These are phyloP conservation scores for Petrophora chlorosata DNA, from an alignment of 2,888 invertebrate genomes.

Conservation along the genomic window DNA sequence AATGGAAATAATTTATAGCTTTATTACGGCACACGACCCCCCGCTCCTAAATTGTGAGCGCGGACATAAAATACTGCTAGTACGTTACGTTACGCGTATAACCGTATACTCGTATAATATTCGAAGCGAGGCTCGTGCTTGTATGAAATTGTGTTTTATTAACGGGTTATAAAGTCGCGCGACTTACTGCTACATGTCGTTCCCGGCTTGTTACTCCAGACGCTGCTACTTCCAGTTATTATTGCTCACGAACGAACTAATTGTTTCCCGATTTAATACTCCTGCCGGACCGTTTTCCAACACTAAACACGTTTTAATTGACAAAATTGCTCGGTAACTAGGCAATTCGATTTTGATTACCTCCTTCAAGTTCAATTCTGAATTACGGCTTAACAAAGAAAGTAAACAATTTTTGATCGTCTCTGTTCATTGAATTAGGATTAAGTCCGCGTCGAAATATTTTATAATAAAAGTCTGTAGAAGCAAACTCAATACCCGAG, in stretches of 20 bases:
- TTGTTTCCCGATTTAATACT: conserved; percentile 71
- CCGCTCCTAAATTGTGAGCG: conserved; percentile 71
- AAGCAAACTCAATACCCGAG: conserved; percentile 5
- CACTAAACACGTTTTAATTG: conserved; percentile 55
- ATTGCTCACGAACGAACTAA: conserved; percentile 63
- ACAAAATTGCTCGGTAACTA: conserved; percentile 40
- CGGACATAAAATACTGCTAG: conserved; percentile 76
- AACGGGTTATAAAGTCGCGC: conserved; percentile 78
- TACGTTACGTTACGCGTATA: conserved; percentile 49
- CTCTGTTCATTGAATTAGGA: conserved; percentile 16
- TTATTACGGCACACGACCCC: conserved; percentile 76
- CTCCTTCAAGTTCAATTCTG: conserved; percentile 23
- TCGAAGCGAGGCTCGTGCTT: conserved; percentile 60
- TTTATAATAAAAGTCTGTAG: conserved; percentile 11
- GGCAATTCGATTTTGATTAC: conserved; percentile 36
- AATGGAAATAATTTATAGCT: conserved; percentile 81
- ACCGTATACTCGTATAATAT: conserved; percentile 56
- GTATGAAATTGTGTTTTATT: conserved; percentile 82
- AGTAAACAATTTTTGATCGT: conserved; percentile 22
- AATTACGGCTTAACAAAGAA: conserved; percentile 18
- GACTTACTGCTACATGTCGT: conserved; percentile 74
- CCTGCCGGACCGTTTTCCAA: conserved; percentile 48
- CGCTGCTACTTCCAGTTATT: conserved; percentile 64
- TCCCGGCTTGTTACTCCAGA: conserved; percentile 74
- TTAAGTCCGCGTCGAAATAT: conserved; percentile 12